A percentile compares a stretch with the other conserved stretches of the same genome.
Conservation (phyloP, 37 sponge, comb jelly and placozoan species). For the Ephydatia muelleri region DNA sequence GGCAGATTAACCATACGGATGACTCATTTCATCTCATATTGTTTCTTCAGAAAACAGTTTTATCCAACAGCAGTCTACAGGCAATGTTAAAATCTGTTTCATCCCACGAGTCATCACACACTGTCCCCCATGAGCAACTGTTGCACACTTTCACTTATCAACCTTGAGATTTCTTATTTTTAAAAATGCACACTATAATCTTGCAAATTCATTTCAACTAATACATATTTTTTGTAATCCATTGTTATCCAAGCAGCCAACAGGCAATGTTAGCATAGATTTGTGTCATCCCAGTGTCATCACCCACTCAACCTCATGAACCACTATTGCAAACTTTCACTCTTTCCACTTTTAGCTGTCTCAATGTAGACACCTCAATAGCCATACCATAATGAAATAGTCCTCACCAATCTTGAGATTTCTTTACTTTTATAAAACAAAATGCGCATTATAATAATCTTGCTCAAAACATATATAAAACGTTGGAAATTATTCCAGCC, state of each 20-base stretch:
- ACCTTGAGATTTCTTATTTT: neutral
- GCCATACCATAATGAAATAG: neutral
- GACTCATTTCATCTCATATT: neutral
- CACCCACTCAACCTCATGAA: slow-evolving; percentile 44
- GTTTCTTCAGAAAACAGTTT: too few species aligned
- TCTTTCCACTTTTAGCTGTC: slow-evolving; percentile 2
- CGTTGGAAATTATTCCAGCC: neutral
- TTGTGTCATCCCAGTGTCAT: slow-evolving; percentile 24
- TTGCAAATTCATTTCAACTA: neutral
- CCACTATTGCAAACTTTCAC: slow-evolving; percentile 41
- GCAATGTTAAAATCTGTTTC: slow-evolving; percentile 22
- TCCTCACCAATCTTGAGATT: slow-evolving; percentile 1
- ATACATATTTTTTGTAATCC: neutral
- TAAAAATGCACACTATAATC: too few species aligned
- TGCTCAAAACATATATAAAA: neutral
- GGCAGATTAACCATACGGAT: neutral
- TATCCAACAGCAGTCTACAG: slow-evolving; percentile 48
- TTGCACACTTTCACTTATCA: slow-evolving; percentile 31
- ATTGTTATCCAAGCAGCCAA: slow-evolving; percentile 18
- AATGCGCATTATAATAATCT: neutral
- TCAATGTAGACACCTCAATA: neutral
- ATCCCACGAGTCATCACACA: slow-evolving; percentile 51
- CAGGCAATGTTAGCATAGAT: slow-evolving; percentile 42
- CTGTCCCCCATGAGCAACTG: slow-evolving; percentile 35
- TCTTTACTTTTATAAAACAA: too few species aligned